Evolutionary conservation across 2,888 invertebrate genomes (phyloP).

Genomic region (Tipula confusa): DNA sequence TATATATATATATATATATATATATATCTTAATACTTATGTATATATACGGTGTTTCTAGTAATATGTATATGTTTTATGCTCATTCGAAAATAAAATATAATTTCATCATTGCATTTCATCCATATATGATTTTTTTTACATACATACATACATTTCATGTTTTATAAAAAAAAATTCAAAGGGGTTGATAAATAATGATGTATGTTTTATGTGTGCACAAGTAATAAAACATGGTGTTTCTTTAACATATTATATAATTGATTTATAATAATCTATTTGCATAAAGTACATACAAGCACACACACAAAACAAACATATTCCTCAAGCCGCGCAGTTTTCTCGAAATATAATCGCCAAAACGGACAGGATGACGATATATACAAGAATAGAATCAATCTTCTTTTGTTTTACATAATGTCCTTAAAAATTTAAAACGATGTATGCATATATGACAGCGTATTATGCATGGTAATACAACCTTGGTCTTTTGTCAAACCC

Average conservation of each 20-base stretch:
- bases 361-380: neutral
- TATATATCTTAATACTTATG: neutral
- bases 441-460: neutral
- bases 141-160: no score
- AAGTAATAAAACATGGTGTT: slow-evolving; percentile 20
- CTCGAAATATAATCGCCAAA: neutral
- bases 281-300: neutral
- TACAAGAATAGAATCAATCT: neutral
- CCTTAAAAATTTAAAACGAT: neutral
- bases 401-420: neutral
- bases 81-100: neutral
- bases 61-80: neutral
- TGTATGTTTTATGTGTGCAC: neutral
- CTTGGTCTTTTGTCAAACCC: slow-evolving; percentile 3
- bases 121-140: neutral
- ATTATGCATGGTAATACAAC: neutral
- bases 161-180: neutral
- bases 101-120: neutral
- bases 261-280: slow-evolving; percentile 20
- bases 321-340: no score
- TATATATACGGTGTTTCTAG: neutral
- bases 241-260: neutral
- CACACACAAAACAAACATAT: neutral
- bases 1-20: no score
- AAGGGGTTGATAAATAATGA: neutral